Evolutionary conservation across 2,888 invertebrate genomes (phyloP), one percentile per base, ranked within the genome.

Genomic region (Tipula unca): DNA sequence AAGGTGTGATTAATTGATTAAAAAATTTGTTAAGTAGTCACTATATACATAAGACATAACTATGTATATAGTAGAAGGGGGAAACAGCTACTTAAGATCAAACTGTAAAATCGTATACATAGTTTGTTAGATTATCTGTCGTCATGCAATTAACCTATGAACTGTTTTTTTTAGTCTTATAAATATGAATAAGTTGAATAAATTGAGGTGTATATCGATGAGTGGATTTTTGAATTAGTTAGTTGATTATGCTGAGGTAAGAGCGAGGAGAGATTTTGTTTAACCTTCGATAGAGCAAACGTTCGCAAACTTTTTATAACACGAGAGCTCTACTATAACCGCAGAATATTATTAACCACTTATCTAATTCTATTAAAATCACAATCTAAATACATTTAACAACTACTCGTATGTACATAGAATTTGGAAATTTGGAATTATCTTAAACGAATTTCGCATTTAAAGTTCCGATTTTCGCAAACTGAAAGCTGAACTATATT

Each of bases 1-100:
- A 69, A 69, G 69, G 69, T 69, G 69, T 69, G 69, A 69, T 69
- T 69, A 69, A 69, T 69, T 25, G 69, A 69, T 69, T 69, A 69
- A 69, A 69, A 69, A 69, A 69, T 25, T 69, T 69, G 69, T 69
- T 69, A 69, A 69, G 69, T 69, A 69, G 69, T 69, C 69, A 69
- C 69, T 25, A 13, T 69, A 25, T 69, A 69, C 3, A 17, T 39
- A 39, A 13, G n/a, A 54, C 69, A 48, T 48, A 48, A 17, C 48
- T 48, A 17, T 48, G 48, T 48, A n/a, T 32, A 32, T 32, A 32
- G 32, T 32, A 32, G 17, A 48, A 69, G 25, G 20, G 10, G 25
- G 69, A 69, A 69, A 69, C 69, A 25, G 69, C 69, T 69, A 69
- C 69, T 69, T 69, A 69, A 10, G 25, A 69, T 69, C 69, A 69